Base-by-base conservation (phyloP, 2,888 invertebrate species). In the Sphinx pinastri region DNA sequence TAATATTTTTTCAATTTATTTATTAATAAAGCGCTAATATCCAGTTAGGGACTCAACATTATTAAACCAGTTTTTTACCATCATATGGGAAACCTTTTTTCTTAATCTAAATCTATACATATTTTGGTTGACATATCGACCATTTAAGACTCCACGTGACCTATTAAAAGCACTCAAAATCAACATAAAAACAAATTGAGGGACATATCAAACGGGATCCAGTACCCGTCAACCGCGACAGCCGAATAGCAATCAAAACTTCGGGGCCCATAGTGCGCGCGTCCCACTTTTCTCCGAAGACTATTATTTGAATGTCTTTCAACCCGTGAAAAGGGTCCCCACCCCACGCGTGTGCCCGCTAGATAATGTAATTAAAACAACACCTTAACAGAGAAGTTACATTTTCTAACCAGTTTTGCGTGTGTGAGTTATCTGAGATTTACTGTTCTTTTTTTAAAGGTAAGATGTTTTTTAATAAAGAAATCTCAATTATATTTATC, bases 351-450 rank as follows among this genome's bases (percentile, higher is more conserved):
- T 93, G 94, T 91, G 89, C 87, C 81, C 76, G 83, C 83, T 88
- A 91, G 94, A 94, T 94, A 94, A 94, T 94, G 93, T 94, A 94
- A 94, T 94, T 94, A 94, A 94, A 93, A 94, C 92, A 93, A 93
- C 93, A 94, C 93, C 93, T 94, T 93, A 91, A 93, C 87, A 71
- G 78, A 83, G 81, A 82, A 85, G 86, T 87, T 87, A 83, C 86
- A 85, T 89, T 88, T 87, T 86, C 85, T 79, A 81, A 81, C 81
- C 80, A 85, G 84, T 86, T 85, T 82, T 79, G 83, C 82, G 55
- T 67, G 51, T 55, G 16, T 51, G 67, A 14, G 49, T 67, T 38
- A 38, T 67, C 38, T 60, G 52, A 55, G 59, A 68, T 60, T 68
- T 60, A 52, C 60, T 16, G 51, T 59, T 8, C 51, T 51, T 13